Evolutionary conservation across 2,888 invertebrate species (phyloP).

Genomic region (Cephonodes hylas): DNA sequence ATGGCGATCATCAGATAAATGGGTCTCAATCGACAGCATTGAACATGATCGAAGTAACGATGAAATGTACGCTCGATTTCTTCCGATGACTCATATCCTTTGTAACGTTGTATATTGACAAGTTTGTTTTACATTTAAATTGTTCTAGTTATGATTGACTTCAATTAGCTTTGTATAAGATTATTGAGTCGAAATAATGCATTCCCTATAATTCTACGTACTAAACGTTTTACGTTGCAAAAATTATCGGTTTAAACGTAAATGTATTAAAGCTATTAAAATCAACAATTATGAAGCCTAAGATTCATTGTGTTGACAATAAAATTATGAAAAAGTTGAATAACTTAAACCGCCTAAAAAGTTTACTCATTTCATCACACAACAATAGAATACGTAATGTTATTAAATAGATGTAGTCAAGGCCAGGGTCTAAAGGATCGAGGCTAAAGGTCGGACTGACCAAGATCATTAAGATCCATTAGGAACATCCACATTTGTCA

Average conservation of each 20-base stretch:
- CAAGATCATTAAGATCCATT: conserved; percentile 49
- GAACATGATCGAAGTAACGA: conserved; percentile 47
- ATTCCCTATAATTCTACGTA: too few relatives aligned
- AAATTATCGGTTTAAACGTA: too few relatives aligned
- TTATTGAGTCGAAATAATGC: background rate
- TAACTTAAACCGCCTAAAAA: background rate
- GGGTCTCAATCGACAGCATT: conserved; percentile 42
- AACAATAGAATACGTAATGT: background rate
- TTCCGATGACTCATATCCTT: conserved; percentile 31
- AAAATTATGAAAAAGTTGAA: too few relatives aligned
- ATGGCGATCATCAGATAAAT: conserved; percentile 58
- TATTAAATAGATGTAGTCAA: conserved; percentile 32
- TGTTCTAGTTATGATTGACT: background rate
- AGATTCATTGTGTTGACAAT: too few relatives aligned
- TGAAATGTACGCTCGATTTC: conserved; percentile 34
- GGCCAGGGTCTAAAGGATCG: conserved; percentile 67
- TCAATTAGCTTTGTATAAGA: background rate
- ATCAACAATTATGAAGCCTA: too few relatives aligned
- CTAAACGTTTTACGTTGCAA: too few relatives aligned
- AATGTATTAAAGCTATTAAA: too few relatives aligned
- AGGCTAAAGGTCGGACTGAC: conserved; percentile 30
- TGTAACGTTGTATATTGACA: background rate
- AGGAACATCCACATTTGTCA: conserved; percentile 35
- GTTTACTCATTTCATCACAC: background rate
- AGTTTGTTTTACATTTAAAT: conserved; percentile 2